Base-by-base conservation (phyloP, 2,797 vertebrate genomes). In the Trachops cirrhosus region DNA sequence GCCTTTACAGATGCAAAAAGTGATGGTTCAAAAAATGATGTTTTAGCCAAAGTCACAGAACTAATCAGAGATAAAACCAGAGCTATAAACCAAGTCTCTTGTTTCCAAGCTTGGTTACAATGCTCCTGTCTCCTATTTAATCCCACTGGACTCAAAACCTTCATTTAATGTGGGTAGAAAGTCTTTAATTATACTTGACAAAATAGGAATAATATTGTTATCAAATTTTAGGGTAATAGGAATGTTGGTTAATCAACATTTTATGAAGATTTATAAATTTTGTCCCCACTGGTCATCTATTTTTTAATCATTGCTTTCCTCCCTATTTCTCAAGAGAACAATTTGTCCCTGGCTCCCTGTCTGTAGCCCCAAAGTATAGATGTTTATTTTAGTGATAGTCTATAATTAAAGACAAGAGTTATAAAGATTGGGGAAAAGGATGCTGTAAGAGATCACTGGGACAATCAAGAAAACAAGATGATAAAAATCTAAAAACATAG, bases 381-480 rank as follows among this genome's bases (percentile, higher is more conserved):
- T 73, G n/a, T 88, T 92, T 93, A 94, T 86, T 79, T 96, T 87
- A 95, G 19, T 3, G 32, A 93, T 64, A 80, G 16, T 62, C 41
- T 52, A 48, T 59, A 93, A 67, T 82, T 91, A 91, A 86, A 77
- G 37, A 37, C 0, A 32, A 93, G 48, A 93, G 73, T 24, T 83
- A 21, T 24, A 82, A 52, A 79, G 22, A 86, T 86, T 80, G 89
- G 19, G 22, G 4, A 9, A 71, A 92, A 54, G 24, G 22, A 70
- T 91, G 6, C 14, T 34, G 0, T 52, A 44, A 67, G 52, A 73
- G 34, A 91, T 83, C 37, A 50, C 9, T 59, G 9, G n/a, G 34
- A 10, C 48, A 84, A 78, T 79, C 9, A 67, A 73, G 41, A 86
- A 92, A 88, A 52, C 7, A 89, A 59, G 3, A 91, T 84, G 16